Conservation (phyloP, 1,140 invertebrate species). For the Ceratoteleas bidentatus region DNA sequence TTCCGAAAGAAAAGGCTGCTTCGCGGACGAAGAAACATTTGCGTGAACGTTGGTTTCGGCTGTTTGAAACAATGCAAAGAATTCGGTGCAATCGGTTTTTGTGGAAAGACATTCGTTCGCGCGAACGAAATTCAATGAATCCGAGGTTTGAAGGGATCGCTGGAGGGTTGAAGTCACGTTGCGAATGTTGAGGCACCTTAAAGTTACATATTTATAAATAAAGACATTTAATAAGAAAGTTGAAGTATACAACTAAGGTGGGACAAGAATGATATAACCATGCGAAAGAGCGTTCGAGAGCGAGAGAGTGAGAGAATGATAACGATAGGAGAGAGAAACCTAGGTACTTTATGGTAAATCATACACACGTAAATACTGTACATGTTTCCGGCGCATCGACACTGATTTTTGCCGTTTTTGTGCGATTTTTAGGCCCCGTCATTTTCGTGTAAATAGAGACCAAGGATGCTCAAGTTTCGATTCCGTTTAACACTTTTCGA, state of each 20-base stretch:
- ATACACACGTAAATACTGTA: slow-evolving; percentile 76
- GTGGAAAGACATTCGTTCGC: too few species aligned
- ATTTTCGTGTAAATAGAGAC: slow-evolving; percentile 34
- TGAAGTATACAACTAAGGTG: slow-evolving; percentile 80
- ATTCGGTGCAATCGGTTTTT: too few species aligned
- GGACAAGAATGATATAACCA: slow-evolving; percentile 80
- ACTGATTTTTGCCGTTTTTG: slow-evolving; percentile 80
- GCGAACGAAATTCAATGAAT: not conserved
- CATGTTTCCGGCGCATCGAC: slow-evolving; percentile 75
- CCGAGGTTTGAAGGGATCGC: not conserved
- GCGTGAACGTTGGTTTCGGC: not conserved
- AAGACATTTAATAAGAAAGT: slow-evolving; percentile 80
- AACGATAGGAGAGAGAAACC: slow-evolving; percentile 76
- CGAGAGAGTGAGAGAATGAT: slow-evolving; percentile 74
- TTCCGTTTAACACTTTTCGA: slow-evolving; percentile 6
- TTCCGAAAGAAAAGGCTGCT: not conserved
- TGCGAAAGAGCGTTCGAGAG: slow-evolving; percentile 55
- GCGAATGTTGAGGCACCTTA: slow-evolving; percentile 61
- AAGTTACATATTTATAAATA: slow-evolving; percentile 82
- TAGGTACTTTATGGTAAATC: slow-evolving; percentile 80
- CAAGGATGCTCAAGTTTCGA: slow-evolving; percentile 22
- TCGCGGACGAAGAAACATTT: not conserved
- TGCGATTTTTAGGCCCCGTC: not conserved
- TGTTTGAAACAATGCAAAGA: too few species aligned
- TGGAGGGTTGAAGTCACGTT: slow-evolving; percentile 7